Evolutionary conservation across 2,113 vertebrate species (phyloP).

Genomic region (Calidris pygmaea): DNA sequence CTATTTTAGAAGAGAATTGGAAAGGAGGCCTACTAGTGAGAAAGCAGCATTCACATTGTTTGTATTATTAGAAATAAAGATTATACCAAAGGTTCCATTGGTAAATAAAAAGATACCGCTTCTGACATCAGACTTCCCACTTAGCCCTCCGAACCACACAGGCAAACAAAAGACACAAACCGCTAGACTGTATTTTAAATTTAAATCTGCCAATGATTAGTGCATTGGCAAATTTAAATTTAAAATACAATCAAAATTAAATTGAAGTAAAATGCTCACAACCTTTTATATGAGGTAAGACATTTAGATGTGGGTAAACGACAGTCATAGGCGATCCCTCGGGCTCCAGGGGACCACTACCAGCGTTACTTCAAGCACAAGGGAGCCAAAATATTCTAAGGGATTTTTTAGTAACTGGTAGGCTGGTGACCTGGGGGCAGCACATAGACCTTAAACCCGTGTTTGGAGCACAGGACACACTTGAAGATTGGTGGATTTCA

Average conservation of each 20-base stretch:
- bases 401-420: background rate
- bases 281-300: background rate
- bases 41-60: slow-evolving; percentile 40
- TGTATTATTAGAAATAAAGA: slow-evolving; percentile 39
- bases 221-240: background rate
- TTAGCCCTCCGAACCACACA: background rate
- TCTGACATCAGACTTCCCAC: background rate
- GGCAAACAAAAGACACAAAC: background rate
- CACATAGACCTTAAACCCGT: background rate
- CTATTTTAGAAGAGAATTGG: slow-evolving; percentile 72
- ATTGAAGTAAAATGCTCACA: background rate
- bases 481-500: background rate
- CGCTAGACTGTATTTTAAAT: no score
- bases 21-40: slow-evolving; percentile 52
- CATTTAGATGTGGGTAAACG: background rate
- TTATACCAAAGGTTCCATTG: slow-evolving; percentile 67
- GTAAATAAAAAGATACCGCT: slow-evolving; percentile 61
- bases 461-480: background rate
- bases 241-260: background rate
- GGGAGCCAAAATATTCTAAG: background rate
- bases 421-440: background rate
- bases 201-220: background rate
- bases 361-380: background rate
- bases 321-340: background rate
- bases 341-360: background rate